A percentile compares a stretch with the other conserved stretches of the same genome.
Conservation (phyloP, 2,888 invertebrate genomes). For the Tenthredo amoena region DNA sequence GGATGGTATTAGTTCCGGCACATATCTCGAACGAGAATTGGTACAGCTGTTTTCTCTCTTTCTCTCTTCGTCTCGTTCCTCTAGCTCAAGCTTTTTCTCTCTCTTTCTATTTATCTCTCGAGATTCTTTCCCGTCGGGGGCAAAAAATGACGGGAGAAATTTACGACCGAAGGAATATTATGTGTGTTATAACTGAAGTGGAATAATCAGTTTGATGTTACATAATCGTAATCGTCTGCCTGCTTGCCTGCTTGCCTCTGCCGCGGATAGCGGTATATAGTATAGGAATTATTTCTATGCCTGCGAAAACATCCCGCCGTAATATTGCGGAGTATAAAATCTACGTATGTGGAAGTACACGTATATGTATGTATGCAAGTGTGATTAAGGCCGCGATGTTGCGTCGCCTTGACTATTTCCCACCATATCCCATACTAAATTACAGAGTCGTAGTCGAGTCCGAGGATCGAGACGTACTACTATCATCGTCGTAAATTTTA, state of each 20-base stretch:
- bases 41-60: not conserved
- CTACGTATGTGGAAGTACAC: not conserved
- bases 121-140: not conserved
- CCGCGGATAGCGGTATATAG: not conserved
- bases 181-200: not conserved
- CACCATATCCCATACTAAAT: not conserved
- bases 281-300: not conserved
- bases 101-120: not conserved
- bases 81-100: not conserved
- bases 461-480: not conserved
- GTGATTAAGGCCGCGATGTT: not conserved
- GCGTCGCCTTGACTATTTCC: not conserved
- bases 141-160: not conserved
- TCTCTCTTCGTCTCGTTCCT: not conserved
- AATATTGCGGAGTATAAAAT: not conserved
- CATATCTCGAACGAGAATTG: not conserved
- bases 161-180: not conserved
- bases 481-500: not conserved
- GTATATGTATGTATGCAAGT: not conserved
- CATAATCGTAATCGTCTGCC: not conserved
- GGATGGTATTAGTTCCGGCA: not conserved
- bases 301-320: not conserved
- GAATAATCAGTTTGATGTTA: slow-evolving; percentile 23
- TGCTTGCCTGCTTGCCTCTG: not conserved
- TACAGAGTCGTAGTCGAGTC: not conserved